Percentiles rank a stretch among this genome's conserved stretches.
phyloP scores from a whole-genome alignment of 30 jellyfish, hydroid and myxozoan genomes.

The Hydra vulgaris region DNA sequence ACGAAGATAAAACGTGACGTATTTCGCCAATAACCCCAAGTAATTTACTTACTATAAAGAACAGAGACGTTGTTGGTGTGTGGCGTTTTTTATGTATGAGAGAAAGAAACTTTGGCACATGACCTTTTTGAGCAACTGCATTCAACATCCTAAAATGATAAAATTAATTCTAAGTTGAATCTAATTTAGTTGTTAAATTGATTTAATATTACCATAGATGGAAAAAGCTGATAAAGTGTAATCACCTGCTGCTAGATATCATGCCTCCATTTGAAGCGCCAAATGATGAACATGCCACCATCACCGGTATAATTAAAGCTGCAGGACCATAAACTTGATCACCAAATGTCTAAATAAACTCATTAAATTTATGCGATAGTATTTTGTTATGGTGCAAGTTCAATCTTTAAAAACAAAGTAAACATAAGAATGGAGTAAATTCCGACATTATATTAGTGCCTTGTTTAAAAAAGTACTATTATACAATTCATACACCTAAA shows the following conservation, averaged over 20 bases:
- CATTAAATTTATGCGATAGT: too few species aligned
- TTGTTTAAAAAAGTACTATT: too few species aligned
- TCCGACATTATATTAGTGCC: too few species aligned
- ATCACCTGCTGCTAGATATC: constrained; percentile 1
- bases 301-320: neutral
- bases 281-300: constrained; percentile 12
- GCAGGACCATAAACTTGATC: neutral
- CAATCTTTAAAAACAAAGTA: too few species aligned
- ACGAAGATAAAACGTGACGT: too few species aligned
- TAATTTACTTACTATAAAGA: constrained; percentile 1
- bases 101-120: neutral
- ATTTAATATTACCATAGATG: neutral
- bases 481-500: too few species aligned
- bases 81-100: neutral
- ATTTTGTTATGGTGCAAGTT: too few species aligned
- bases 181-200: neutral
- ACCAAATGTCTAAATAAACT: neutral
- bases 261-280: constrained; percentile 3
- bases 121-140: constrained; percentile 3
- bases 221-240: neutral
- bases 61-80: neutral
- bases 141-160: neutral
- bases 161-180: neutral
- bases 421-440: too few species aligned
- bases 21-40: too few species aligned